phyloP scores from a whole-genome alignment of 1,140 invertebrate genomes.

The Drosophila willistoni region DNA sequence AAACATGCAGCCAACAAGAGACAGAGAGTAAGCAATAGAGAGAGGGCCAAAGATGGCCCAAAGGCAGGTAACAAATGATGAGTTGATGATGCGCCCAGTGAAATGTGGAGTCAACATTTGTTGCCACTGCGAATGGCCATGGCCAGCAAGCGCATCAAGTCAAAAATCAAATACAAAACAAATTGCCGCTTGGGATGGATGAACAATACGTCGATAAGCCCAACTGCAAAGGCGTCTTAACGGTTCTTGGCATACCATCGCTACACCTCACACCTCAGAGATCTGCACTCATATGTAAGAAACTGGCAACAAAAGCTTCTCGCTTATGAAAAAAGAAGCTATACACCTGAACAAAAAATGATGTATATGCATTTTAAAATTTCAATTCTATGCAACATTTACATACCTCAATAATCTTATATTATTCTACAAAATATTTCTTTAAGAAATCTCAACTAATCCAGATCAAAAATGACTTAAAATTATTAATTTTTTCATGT shows the following conservation, averaged over 20 bases:
- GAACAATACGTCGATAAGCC: slow-evolving; percentile 59
- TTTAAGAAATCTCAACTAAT: no score
- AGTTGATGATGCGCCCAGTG: slow-evolving; percentile 42
- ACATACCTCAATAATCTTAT: no score
- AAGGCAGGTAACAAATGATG: slow-evolving; percentile 30
- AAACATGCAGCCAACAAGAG: slow-evolving; percentile 57
- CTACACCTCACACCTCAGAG: background rate
- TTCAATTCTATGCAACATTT: background rate
- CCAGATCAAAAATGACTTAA: no score
- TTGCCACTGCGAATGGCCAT: slow-evolving; percentile 5
- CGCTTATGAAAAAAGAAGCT: slow-evolving; percentile 1
- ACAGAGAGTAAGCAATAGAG: background rate
- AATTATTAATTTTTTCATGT: background rate
- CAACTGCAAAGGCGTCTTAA: slow-evolving; percentile 61
- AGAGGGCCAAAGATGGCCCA: slow-evolving; percentile 27
- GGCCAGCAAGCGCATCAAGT: slow-evolving; percentile 32
- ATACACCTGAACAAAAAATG: slow-evolving; percentile 31
- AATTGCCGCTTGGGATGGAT: slow-evolving; percentile 20
- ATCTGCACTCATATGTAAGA: background rate
- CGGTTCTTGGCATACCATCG: slow-evolving; percentile 42
- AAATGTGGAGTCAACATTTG: slow-evolving; percentile 35
- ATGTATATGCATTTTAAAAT: slow-evolving; percentile 20
- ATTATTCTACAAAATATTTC: no score
- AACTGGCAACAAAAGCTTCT: background rate
- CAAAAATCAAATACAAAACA: slow-evolving; percentile 41